phyloP scores from a whole-genome alignment of 1,140 invertebrate genomes.

The Battus philenor region DNA sequence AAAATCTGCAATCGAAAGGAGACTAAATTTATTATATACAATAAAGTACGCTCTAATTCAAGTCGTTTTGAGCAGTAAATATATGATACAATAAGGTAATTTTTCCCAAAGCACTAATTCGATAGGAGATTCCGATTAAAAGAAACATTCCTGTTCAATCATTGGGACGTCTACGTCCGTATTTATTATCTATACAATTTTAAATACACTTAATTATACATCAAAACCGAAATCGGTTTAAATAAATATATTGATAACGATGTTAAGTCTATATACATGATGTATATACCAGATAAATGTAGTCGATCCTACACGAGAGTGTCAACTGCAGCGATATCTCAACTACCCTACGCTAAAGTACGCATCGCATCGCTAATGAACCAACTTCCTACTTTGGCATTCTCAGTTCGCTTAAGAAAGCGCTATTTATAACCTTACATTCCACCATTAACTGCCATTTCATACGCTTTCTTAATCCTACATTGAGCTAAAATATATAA shows the following conservation, averaged over 20 bases:
- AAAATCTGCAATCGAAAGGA: slow-evolving; percentile 9
- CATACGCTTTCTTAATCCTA: slow-evolving; percentile 8
- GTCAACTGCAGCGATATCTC: not conserved
- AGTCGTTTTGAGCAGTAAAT: slow-evolving; percentile 8
- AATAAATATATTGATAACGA: slow-evolving; percentile 7
- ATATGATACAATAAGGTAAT: slow-evolving; percentile 10
- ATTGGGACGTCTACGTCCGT: not conserved
- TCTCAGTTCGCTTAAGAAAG: not conserved
- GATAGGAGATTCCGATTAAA: slow-evolving; percentile 9
- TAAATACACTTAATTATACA: slow-evolving; percentile 15
- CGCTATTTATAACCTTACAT: slow-evolving; percentile 5
- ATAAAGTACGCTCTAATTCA: slow-evolving; percentile 9
- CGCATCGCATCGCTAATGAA: not conserved
- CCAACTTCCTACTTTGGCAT: slow-evolving; percentile 14
- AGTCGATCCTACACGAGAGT: too few relatives aligned
- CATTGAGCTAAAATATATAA: slow-evolving; percentile 20
- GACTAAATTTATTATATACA: slow-evolving; percentile 8
- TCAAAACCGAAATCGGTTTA: slow-evolving; percentile 13
- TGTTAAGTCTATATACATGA: slow-evolving; percentile 9
- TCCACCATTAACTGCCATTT: not conserved
- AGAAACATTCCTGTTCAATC: not conserved
- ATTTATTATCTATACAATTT: slow-evolving; percentile 8
- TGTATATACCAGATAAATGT: slow-evolving; percentile 10
- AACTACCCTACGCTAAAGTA: not conserved
- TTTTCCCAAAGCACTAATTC: slow-evolving; percentile 10